Evolutionary conservation across 1,140 invertebrate species (phyloP), one percentile per base, ranked within the genome.

Genomic region (Penaeus japonicus): DNA sequence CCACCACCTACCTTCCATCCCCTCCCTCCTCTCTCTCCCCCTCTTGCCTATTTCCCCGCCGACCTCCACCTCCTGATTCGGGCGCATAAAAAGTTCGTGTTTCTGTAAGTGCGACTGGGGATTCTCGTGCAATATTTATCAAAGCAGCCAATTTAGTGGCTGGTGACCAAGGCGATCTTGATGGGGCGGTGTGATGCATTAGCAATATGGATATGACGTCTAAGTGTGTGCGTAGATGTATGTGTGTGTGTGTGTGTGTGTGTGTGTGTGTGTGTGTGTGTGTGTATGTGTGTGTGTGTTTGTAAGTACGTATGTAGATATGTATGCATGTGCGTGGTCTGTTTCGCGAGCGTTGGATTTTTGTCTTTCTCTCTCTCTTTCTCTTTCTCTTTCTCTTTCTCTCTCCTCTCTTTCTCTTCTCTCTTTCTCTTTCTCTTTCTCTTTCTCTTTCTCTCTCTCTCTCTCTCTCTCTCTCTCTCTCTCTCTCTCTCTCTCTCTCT

Each of bases 391-490:
- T 47, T 53, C 47, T 80, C 32, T 24, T 54, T 53, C 30, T 80
- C 32, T 53, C 17, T n/a, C 78, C 18, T 53, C 12, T 7, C 32
- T 54, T 35, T 10, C 20, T 53, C 65, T 18, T 59, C 47, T 54
- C 62, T 73, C 54, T 54, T 32, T 35, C 47, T 59, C 82, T 17
- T 53, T 27, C 47, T 32, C 24, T 39, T 17, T 30, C 32, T 55
- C 24, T 73, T 47, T 77, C 70, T 54, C 22, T 55, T 24, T 54
- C 32, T 55, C 80, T n/a, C 47, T 30, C 57, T 55, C 54, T 57
- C 57, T 77, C 30, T n/a, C 39, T 77, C 70, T 20, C 73, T 85
- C 84, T 77, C 53, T 77, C 73, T 20, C 54, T 77, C 65, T 7
- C 32, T 27, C 47, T 7, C 80, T 32, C 47, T 55, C 57, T 82